Base-by-base conservation (phyloP, 2,888 invertebrate species). In the Disparrhopalites patrizii region DNA sequence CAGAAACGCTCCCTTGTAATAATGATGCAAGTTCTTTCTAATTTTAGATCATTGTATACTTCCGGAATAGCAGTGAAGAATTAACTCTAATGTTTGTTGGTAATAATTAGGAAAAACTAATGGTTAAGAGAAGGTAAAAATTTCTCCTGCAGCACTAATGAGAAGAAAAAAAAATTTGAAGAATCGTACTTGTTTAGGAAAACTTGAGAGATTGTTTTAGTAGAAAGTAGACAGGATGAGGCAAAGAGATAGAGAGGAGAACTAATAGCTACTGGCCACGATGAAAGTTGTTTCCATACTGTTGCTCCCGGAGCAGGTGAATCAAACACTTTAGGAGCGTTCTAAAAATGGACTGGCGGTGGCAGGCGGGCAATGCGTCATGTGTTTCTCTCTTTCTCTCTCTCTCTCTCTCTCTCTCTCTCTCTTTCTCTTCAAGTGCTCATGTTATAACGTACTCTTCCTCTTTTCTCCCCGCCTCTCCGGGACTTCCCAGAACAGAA, bases 201-300 rank as follows among this genome's bases (percentile, higher is more conserved):
- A n/a, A n/a, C n/a, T n/a, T n/a, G n/a, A n/a, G n/a, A n/a, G n/a
- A n/a, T n/a, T n/a, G n/a, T n/a, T n/a, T n/a, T n/a, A n/a, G n/a
- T n/a, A n/a, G n/a, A n/a, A n/a, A n/a, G n/a, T n/a, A n/a, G n/a
- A n/a, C n/a, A n/a, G n/a, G n/a, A n/a, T n/a, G n/a, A n/a, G n/a
- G n/a, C 23, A 52, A 13, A 54, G 30, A 54, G 3, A 25, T 25
- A 18, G 33, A 20, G 36, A 55, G 36, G 8, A 55, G 18, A 33
- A 20, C 18, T 27, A 36, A 18, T 43, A 40, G 40, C 23, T 15
- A 57, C 28, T 40, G n/a, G 27, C 57, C 65, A 64, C 63, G 60
- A 36, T 47, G 69, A 69, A 65, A 69, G 69, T 65, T 66, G 67
- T 30, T 68, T 67, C 57, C 62, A 62, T 68, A 72, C 72, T 72